Evolutionary conservation across 2,113 vertebrate species (phyloP).

Genomic region (Macroglossus sobrinus): DNA sequence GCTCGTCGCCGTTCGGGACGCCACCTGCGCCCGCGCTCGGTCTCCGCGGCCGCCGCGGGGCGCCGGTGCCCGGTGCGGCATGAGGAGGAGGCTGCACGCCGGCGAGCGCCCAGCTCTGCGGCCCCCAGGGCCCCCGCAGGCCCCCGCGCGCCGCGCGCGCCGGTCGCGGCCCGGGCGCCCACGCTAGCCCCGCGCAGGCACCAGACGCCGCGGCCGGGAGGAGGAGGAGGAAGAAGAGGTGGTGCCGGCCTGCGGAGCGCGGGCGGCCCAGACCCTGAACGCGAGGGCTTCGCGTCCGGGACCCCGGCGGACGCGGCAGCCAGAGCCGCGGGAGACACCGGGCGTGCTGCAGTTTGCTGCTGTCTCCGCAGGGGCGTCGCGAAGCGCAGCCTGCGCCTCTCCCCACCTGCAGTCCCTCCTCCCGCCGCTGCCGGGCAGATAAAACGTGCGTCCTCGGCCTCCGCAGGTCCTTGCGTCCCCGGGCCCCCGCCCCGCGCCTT

Average conservation of each 20-base stretch:
- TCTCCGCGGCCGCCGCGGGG: conserved; percentile 50
- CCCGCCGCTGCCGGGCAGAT: not conserved
- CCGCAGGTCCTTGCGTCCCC: not conserved
- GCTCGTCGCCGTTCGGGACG: conserved; percentile 34
- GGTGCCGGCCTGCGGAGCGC: conserved; percentile 10
- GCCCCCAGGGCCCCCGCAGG: conserved; percentile 48
- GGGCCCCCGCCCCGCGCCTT: not conserved
- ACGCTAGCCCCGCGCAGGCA: conserved; percentile 40
- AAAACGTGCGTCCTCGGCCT: not conserved
- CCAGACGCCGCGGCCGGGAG: not conserved
- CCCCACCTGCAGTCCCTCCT: conserved; percentile 30
- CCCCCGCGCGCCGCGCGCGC: conserved; percentile 15
- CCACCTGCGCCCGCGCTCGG: conserved; percentile 46
- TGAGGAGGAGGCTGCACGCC: conserved; percentile 65
- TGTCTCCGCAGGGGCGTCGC: conserved; percentile 10
- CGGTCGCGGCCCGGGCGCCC: conserved; percentile 46
- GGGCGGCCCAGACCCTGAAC: not conserved
- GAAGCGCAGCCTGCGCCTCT: not conserved
- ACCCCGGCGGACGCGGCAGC: not conserved
- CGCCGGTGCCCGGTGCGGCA: conserved; percentile 57
- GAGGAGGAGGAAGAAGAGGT: not conserved
- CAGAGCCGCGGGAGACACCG: not conserved
- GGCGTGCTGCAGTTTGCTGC: conserved; percentile 8
- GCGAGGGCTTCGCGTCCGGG: not conserved
- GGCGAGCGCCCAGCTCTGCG: conserved; percentile 54